A percentile compares a stretch with the other conserved stretches of the same genome.
Evolutionary conservation across 2,797 vertebrate species (phyloP).

Genomic region (Sorex maritimensis): DNA sequence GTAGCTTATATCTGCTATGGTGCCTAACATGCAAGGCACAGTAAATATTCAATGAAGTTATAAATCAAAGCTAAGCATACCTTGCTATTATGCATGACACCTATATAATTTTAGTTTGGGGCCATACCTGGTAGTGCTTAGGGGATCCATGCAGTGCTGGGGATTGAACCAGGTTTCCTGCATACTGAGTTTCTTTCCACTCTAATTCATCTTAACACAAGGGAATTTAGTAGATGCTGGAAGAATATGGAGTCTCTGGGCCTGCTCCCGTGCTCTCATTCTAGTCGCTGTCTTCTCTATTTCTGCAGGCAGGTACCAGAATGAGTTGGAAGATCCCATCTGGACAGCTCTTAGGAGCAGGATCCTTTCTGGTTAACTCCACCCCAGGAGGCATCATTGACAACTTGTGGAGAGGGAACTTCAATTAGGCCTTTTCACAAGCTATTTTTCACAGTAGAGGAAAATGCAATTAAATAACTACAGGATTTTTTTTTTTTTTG

Average conservation of each 20-base stretch:
- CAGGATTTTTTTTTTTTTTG: neutral
- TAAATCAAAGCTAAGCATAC: neutral
- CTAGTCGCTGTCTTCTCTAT: neutral
- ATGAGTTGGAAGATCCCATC: neutral
- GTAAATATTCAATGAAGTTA: neutral
- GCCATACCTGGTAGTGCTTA: no score
- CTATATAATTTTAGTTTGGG: neutral
- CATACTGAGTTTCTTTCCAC: neutral
- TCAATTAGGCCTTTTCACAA: neutral
- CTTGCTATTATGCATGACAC: neutral
- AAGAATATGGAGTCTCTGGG: neutral
- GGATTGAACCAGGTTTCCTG: no score
- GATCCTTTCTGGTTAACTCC: neutral
- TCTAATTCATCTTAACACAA: neutral
- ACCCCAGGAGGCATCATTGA: neutral
- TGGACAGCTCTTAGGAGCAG: neutral
- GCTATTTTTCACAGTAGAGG: neutral
- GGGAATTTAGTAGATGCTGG: neutral
- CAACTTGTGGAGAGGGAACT: neutral
- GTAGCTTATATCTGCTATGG: neutral
- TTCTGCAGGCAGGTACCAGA: neutral
- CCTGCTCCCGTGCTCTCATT: neutral
- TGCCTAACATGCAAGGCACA: neutral
- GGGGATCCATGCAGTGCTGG: no score
- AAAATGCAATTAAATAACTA: neutral